Percentiles rank a stretch among this genome's conserved stretches.
Evolutionary conservation across 1,140 invertebrate species (phyloP).

Genomic region (Aplysia californica): DNA sequence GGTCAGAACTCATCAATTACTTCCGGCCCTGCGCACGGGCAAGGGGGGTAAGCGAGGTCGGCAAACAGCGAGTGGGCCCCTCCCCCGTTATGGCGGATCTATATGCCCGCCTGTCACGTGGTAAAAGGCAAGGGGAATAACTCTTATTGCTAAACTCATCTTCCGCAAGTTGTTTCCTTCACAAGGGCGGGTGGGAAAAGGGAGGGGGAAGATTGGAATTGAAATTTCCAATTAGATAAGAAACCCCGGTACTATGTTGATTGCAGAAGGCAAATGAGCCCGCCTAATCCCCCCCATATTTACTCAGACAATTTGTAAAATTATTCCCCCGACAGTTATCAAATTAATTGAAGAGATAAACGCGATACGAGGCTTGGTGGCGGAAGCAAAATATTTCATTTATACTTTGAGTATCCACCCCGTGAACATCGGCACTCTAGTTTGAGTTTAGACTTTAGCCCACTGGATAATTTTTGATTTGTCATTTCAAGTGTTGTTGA

Average conservation of each 20-base stretch:
- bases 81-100: slow-evolving; percentile 8
- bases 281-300: slow-evolving; percentile 16
- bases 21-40: not conserved
- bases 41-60: not conserved
- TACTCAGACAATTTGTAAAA: slow-evolving; percentile 29
- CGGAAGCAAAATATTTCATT: slow-evolving; percentile 15
- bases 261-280: not conserved
- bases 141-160: not conserved
- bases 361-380: not conserved
- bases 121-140: not conserved
- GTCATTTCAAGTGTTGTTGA: too few relatives aligned
- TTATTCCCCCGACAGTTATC: slow-evolving; percentile 26
- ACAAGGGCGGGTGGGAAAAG: not conserved
- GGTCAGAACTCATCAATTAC: slow-evolving; percentile 28
- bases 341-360: slow-evolving; percentile 29
- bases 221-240: slow-evolving; percentile 17
- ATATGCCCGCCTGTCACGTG: slow-evolving; percentile 5
- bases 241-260: slow-evolving; percentile 1
- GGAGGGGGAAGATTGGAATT: not conserved
- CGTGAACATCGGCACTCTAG: not conserved
- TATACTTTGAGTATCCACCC: not conserved
- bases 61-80: not conserved
- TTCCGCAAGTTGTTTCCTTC: not conserved
- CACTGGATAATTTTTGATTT: not conserved
- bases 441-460: not conserved